phyloP scores from a whole-genome alignment of 1,140 invertebrate genomes.

The Mactra quadrangularis region DNA sequence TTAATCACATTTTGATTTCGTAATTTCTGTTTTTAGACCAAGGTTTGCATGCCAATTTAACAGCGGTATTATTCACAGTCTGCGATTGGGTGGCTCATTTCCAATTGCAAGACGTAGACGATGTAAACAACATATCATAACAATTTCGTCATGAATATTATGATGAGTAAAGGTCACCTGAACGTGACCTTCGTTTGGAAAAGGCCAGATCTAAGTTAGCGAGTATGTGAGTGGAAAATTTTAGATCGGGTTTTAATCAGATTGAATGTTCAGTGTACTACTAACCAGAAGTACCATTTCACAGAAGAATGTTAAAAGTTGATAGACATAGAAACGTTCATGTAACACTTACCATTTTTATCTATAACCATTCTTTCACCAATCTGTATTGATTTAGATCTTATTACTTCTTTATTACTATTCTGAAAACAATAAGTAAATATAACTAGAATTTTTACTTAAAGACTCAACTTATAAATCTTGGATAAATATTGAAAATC shows the following conservation, averaged over 20 bases:
- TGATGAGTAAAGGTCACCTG: too few relatives aligned
- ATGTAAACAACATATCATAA: background rate
- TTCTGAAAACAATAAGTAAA: too few relatives aligned
- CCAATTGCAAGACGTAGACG: background rate
- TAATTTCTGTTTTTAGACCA: too few relatives aligned
- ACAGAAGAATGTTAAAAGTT: background rate
- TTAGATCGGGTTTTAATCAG: too few relatives aligned
- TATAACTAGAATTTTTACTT: too few relatives aligned
- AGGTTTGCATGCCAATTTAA: too few relatives aligned
- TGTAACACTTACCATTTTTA: background rate
- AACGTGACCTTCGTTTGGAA: too few relatives aligned
- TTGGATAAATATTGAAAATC: background rate
- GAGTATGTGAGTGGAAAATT: too few relatives aligned
- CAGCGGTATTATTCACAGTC: background rate
- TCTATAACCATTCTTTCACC: constrained; percentile 24
- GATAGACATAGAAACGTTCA: background rate
- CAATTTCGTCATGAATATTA: too few relatives aligned
- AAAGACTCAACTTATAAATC: background rate
- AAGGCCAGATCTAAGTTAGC: too few relatives aligned
- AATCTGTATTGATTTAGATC: background rate
- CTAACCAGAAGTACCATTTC: background rate
- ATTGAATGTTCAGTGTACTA: background rate
- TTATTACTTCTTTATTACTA: background rate
- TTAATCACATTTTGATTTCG: too few relatives aligned
- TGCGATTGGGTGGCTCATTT: background rate